These are phyloP conservation scores for Meloidogyne floridensis DNA, from an alignment of 1,140 invertebrate species.

Conservation along the genomic window DNA sequence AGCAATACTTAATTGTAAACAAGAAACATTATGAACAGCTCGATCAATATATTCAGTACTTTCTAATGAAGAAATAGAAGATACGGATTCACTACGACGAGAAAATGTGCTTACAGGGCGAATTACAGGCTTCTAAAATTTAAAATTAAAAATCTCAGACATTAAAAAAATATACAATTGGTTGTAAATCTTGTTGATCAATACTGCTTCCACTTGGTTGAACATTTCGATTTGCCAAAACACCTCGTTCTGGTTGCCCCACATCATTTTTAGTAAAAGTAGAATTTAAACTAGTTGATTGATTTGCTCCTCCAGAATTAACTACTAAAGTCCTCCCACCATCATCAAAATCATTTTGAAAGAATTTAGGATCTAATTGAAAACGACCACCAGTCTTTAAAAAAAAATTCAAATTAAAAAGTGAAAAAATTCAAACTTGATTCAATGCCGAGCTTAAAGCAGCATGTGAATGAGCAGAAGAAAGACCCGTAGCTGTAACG, in stretches of 20 bases:
- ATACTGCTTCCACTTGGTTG: background rate
- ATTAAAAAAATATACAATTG: slow-evolving; percentile 32
- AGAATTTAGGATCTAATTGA: slow-evolving; percentile 39
- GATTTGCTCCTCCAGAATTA: slow-evolving; percentile 12
- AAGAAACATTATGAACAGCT: slow-evolving; percentile 42
- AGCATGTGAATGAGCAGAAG: slow-evolving; percentile 18
- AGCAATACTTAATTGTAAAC: slow-evolving; percentile 39
- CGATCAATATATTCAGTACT: slow-evolving; percentile 42
- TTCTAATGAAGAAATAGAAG: slow-evolving; percentile 41
- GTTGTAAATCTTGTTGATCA: slow-evolving; percentile 30
- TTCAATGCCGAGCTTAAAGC: slow-evolving; percentile 1
- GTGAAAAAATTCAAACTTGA: background rate
- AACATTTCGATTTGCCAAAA: background rate
- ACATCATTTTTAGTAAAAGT: slow-evolving; percentile 11
- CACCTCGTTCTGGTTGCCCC: background rate
- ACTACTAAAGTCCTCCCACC: background rate
- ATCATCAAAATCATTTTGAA: slow-evolving; percentile 35
- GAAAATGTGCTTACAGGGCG: slow-evolving; percentile 35
- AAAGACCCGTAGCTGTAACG: slow-evolving; percentile 16
- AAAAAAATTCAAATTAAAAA: slow-evolving; percentile 10
- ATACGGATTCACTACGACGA: slow-evolving; percentile 39
- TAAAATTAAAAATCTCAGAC: background rate
- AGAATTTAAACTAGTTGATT: background rate
- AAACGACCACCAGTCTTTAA: slow-evolving; percentile 21
- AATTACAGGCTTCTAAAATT: slow-evolving; percentile 39